phyloP scores from a whole-genome alignment of 2,888 invertebrate species.

The Heliconius aoede region DNA sequence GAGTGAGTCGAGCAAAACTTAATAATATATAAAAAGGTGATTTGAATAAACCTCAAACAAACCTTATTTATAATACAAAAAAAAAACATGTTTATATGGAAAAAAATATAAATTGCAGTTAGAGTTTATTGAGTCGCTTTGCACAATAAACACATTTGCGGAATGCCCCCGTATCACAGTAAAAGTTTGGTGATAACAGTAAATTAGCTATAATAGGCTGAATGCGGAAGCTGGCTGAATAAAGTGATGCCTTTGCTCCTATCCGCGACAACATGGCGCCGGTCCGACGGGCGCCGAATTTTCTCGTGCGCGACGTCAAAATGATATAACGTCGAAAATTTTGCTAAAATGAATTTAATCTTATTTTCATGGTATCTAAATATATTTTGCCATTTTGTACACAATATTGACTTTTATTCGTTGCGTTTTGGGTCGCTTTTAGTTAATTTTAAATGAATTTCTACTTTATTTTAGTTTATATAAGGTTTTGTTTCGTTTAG shows the following conservation, averaged over 20 bases:
- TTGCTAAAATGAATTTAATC: constrained; percentile 30
- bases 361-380: constrained; percentile 33
- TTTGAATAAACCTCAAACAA: not conserved
- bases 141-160: constrained; percentile 51
- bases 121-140: constrained; percentile 31
- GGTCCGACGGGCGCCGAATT: constrained; percentile 71
- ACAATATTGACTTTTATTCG: constrained; percentile 62
- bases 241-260: constrained; percentile 62
- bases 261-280: constrained; percentile 69
- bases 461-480: constrained; percentile 3
- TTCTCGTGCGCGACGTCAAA: constrained; percentile 55
- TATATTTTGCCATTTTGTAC: constrained; percentile 48
- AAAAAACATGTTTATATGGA: not conserved
- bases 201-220: constrained; percentile 74
- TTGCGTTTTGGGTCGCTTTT: constrained; percentile 50
- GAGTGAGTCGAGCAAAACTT: not conserved
- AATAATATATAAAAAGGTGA: not conserved
- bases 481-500: constrained; percentile 49
- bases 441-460: constrained; percentile 40
- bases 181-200: constrained; percentile 67
- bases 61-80: not conserved
- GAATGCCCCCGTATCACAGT: constrained; percentile 54
- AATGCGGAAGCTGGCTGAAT: constrained; percentile 70
- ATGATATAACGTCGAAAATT: constrained; percentile 42
- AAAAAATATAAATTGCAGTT: constrained; percentile 23